Percentiles rank a stretch among this genome's conserved stretches.
Evolutionary conservation across 1,140 invertebrate genomes (phyloP).

Genomic region (Drosophila pallidifrons): DNA sequence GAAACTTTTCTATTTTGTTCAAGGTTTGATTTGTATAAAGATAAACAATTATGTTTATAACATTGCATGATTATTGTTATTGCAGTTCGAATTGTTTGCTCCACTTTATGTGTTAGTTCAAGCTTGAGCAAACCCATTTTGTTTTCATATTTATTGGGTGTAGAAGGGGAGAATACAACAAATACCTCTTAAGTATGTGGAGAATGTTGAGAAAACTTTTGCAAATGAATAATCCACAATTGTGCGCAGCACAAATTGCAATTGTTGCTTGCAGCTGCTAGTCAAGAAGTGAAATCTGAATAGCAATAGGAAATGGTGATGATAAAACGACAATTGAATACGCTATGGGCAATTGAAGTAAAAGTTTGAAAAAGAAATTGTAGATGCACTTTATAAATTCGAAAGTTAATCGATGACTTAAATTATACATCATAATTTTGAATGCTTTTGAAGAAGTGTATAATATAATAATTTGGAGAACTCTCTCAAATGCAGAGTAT

Average conservation of each 20-base stretch:
- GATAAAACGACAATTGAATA: background rate
- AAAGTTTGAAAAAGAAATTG: no score
- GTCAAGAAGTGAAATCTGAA: slow-evolving; percentile 62
- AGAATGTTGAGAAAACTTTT: slow-evolving; percentile 62
- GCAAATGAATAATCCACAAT: slow-evolving; percentile 78
- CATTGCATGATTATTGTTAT: no score
- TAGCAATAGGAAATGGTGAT: background rate
- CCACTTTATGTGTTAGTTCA: no score
- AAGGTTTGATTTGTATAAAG: no score
- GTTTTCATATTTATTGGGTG: background rate
- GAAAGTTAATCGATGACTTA: no score
- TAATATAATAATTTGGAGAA: background rate
- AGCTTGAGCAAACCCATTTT: background rate
- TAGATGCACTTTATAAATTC: no score
- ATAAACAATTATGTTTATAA: no score
- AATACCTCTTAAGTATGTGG: slow-evolving; percentile 38
- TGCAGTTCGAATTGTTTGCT: no score
- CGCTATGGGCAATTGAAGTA: background rate
- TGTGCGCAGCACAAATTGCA: slow-evolving; percentile 77
- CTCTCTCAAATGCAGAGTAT: slow-evolving; percentile 18
- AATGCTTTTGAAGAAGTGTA: no score
- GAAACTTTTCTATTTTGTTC: no score
- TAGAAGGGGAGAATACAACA: background rate
- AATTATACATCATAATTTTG: no score
- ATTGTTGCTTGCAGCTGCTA: slow-evolving; percentile 72